Evolutionary conservation across 2,888 invertebrate species (phyloP), one percentile per base, ranked within the genome.

Genomic region (Diaprepes abbreviatus): DNA sequence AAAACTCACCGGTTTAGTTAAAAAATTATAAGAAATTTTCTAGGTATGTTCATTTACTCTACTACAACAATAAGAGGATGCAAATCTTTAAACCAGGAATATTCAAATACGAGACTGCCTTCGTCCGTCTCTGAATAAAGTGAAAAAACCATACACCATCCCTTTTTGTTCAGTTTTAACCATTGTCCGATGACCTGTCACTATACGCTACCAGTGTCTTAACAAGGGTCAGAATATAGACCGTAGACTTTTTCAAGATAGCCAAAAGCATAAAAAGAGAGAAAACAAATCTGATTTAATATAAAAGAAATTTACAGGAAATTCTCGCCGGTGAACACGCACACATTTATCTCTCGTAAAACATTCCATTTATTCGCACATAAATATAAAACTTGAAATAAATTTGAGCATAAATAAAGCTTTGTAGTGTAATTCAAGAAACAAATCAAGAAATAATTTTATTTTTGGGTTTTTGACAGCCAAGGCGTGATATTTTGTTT

Each of bases 341-440:
- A 55, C 55, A 31, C 65, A 65, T 65, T 65, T 55, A 65, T 65
- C 55, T 57, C 48, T 45, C 38, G 45, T 31, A 43, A 65, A 55
- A 57, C 55, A 65, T 65, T 65, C 57, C 55, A 55, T 33, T 55
- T 55, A 55, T 65, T 65, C 65, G 40, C 65, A 57, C 57, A 65
- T 65, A 65, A 43, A 65, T 48, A 57, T 65, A 65, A 65, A 65
- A 55, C 65, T 45, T 55, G 36, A 57, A 57, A 65, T 65, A 65
- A 65, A 65, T 65, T 55, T 43, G 35, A 35, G 57, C 45, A 55
- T 55, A 65, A 65, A 65, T 65, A 50, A 50, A 50, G 48, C 48
- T 50, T 50, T 50, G 48, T 50, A 50, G 48, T 50, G 28, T 50
- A 14, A 50, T 50, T 50, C 28, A 10, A 21, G 9, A 50, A 50